phyloP scores from a whole-genome alignment of 2,888 invertebrate species.

The Spilosoma lubricipeda region DNA sequence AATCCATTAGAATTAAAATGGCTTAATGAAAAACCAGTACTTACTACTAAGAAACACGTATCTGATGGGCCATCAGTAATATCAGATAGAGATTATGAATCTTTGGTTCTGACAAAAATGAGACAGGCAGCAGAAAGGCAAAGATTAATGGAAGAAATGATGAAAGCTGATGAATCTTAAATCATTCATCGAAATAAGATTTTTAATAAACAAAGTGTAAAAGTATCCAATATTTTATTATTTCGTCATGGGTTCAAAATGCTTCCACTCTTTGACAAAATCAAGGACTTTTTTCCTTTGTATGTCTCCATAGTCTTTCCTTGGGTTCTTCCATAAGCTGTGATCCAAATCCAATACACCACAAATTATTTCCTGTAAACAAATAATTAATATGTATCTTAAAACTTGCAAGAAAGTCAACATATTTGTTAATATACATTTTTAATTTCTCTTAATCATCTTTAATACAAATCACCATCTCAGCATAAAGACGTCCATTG shows the following conservation, averaged over 20 bases:
- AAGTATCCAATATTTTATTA: conserved; percentile 39
- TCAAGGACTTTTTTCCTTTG: conserved; percentile 91
- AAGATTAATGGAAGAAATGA: conserved; percentile 89
- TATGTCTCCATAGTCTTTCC: conserved; percentile 90
- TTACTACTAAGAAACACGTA: conserved; percentile 69
- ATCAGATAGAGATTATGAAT: conserved; percentile 92
- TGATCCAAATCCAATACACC: conserved; percentile 97
- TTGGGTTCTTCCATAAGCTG: conserved; percentile 93
- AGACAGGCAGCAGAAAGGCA: conserved; percentile 95
- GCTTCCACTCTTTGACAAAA: conserved; percentile 90
- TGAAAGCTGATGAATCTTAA: conserved; percentile 82
- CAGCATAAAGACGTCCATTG: too few species aligned
- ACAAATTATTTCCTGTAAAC: conserved; percentile 94
- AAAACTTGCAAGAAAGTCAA: background rate
- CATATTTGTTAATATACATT: background rate
- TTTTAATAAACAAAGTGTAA: background rate
- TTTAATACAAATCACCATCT: background rate
- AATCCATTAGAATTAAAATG: conserved; percentile 92
- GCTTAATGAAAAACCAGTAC: conserved; percentile 84
- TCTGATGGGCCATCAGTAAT: conserved; percentile 73
- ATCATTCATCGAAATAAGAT: background rate
- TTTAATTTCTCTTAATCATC: background rate
- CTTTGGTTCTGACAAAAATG: conserved; percentile 91
- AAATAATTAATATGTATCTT: conserved; percentile 25
- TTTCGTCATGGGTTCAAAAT: conserved; percentile 85